Evolutionary conservation across 2,888 invertebrate genomes (phyloP), one percentile per base, ranked within the genome.

Genomic region (Agrotis segetum): DNA sequence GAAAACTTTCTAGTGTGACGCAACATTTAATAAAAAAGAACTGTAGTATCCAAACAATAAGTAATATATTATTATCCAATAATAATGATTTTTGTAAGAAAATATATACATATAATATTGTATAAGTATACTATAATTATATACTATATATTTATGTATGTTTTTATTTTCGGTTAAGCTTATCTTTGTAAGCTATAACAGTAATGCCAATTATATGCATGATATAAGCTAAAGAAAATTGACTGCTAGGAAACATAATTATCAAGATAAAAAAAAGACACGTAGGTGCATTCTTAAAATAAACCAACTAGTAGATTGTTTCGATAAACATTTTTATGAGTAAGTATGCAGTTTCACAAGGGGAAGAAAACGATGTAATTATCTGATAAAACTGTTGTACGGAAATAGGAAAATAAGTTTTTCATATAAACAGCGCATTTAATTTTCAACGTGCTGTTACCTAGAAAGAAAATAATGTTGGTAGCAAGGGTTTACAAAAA

Each of bases 331-430:
- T 29, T 55, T 34, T 68, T 11, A 17, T 29, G 14, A 68, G 4
- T 14, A 68, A 21, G 4, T 21, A 34, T n/a, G 14, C 2, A 40
- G 40, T 40, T 40, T 34, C 34, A 19, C 67, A 53, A 11, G 9
- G 16, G 34, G 14, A 53, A 47, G 34, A 29, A 29, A 46, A 53
- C 50, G 62, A 53, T 68, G 46, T 68, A 68, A 69, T 55, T 34
- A 55, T 55, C 21, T 68, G 53, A 69, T 69, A 16, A 55, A 69
- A 55, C 21, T 21, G 16, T 53, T 21, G 69, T 34, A 2, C 46
- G 53, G 53, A 34, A 68, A 53, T 53, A 14, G 53, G 52, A 34
- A 34, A 53, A 68, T n/a, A 11, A 47, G 14, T 55, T 68, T 53
- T 29, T 14, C 11, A 21, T 21, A n/a, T 55, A 34, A 47, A 34